Percentiles rank a stretch among this genome's conserved stretches.
Evolutionary conservation across 2,113 vertebrate genomes (phyloP).

Genomic region (Scomber scombrus): DNA sequence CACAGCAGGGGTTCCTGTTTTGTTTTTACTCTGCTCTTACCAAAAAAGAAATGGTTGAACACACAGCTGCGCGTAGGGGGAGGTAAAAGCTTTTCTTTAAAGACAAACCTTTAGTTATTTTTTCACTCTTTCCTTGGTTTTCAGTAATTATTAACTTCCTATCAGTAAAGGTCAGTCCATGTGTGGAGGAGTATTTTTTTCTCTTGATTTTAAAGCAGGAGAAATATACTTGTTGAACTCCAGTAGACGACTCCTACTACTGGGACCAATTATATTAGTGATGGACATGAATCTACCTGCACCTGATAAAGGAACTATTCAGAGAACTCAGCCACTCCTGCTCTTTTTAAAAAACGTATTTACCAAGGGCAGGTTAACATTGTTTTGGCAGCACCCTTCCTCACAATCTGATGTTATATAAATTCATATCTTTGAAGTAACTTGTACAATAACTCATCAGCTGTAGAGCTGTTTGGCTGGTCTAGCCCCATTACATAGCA

Average conservation of each 20-base stretch:
- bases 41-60: background rate
- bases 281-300: background rate
- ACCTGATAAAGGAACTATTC: conserved; percentile 10
- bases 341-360: conserved; percentile 12
- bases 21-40: background rate
- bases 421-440: background rate
- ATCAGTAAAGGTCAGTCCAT: background rate
- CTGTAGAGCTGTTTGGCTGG: background rate
- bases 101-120: background rate
- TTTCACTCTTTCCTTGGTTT: background rate
- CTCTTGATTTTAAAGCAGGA: background rate
- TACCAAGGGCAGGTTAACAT: conserved; percentile 4
- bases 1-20: conserved; percentile 22
- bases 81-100: background rate
- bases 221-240: background rate
- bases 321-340: background rate
- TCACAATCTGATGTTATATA: background rate
- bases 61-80: background rate
- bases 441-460: background rate
- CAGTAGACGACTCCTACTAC: background rate
- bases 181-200: background rate
- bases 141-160: conserved; percentile 6
- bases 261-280: background rate
- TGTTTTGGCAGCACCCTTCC: background rate
- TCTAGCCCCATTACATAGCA: background rate